phyloP scores from a whole-genome alignment of 2,888 invertebrate genomes.

The Ichneumoninae sp. region DNA sequence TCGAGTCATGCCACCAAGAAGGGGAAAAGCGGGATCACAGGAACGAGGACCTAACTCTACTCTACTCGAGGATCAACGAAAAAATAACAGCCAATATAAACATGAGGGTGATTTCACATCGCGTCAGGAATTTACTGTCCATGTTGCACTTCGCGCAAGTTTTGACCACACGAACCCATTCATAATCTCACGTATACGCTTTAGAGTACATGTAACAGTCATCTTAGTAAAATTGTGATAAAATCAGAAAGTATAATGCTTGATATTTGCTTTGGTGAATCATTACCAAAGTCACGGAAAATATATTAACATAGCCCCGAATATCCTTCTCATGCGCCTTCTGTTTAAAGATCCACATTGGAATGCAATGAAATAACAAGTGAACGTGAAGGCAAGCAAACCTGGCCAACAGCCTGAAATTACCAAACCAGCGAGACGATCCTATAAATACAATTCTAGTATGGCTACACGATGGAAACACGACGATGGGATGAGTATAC shows the following conservation, averaged over 20 bases:
- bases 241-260: background rate
- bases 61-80: conserved; percentile 48
- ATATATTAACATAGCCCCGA: background rate
- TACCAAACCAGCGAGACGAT: background rate
- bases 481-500: conserved; percentile 10
- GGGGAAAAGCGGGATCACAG: background rate
- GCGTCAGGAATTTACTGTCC: conserved; percentile 34
- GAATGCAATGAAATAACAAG: background rate
- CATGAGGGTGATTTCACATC: conserved; percentile 25
- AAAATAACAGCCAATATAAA: conserved; percentile 60
- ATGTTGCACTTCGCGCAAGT: conserved; percentile 9
- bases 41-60: conserved; percentile 21
- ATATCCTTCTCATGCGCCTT: background rate
- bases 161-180: conserved; percentile 28
- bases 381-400: background rate
- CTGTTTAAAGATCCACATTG: background rate
- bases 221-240: background rate
- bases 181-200: conserved; percentile 1
- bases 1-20: conserved; percentile 22
- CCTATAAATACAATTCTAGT: background rate
- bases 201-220: conserved; percentile 7
- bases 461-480: conserved; percentile 10
- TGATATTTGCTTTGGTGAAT: background rate
- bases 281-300: background rate
- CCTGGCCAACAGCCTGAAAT: conserved; percentile 6